phyloP scores from a whole-genome alignment of 2,113 vertebrate species.

The Lethenteron camtschaticum region DNA sequence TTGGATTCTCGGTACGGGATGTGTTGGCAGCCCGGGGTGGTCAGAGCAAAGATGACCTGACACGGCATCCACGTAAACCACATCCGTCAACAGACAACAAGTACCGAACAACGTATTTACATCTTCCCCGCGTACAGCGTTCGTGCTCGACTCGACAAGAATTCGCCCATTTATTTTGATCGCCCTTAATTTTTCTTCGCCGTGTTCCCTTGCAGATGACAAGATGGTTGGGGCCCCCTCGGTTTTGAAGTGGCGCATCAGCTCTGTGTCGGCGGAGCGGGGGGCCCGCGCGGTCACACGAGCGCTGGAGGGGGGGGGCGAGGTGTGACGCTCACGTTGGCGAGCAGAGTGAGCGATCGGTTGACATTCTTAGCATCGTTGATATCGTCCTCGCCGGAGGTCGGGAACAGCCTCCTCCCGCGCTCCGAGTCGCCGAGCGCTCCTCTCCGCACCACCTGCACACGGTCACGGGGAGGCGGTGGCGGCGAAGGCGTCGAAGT shows the following conservation, averaged over 20 bases:
- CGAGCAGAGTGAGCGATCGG: constrained; percentile 17
- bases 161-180: no score
- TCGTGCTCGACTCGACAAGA: no score
- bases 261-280: no score
- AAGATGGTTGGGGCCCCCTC: no score
- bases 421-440: constrained; percentile 7
- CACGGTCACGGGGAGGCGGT: neutral
- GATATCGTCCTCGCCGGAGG: constrained; percentile 11
- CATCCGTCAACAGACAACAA: neutral
- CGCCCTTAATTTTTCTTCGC: no score
- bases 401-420: constrained; percentile 13
- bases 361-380: constrained; percentile 18
- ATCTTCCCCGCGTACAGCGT: neutral
- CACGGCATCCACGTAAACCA: constrained; percentile 6
- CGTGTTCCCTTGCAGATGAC: no score
- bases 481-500: no score
- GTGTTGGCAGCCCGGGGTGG: constrained; percentile 14
- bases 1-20: constrained; percentile 21
- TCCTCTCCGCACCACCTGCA: constrained; percentile 7
- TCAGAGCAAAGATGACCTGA: constrained; percentile 20
- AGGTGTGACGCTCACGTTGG: constrained; percentile 15
- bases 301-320: no score
- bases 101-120: neutral
- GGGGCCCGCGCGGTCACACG: no score
- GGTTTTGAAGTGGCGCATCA: no score